Evolutionary conservation across 1,140 invertebrate species (phyloP).

Genomic region (Camponotus pennsylvanicus): DNA sequence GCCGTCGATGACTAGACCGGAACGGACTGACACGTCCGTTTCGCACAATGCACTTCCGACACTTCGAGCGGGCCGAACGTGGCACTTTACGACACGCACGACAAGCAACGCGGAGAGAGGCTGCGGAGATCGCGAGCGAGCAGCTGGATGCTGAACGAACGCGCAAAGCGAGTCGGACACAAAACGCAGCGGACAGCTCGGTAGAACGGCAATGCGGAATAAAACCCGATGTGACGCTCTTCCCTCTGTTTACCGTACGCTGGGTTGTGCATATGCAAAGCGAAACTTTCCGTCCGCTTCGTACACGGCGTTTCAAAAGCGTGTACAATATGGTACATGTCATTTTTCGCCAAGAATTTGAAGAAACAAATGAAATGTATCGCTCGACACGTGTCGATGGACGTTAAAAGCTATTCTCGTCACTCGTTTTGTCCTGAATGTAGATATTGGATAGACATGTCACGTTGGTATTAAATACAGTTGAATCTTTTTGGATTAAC

Average conservation of each 20-base stretch:
- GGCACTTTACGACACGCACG: conserved; percentile 41
- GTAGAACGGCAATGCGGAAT: conserved; percentile 36
- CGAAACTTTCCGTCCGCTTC: conserved; percentile 38
- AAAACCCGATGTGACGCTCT: conserved; percentile 49
- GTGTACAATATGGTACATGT: too few relatives aligned
- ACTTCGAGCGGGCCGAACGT: conserved; percentile 26
- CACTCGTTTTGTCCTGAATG: conserved; percentile 13
- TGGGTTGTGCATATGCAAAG: conserved; percentile 53
- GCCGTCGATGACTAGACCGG: not conserved
- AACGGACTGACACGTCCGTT: conserved; percentile 4
- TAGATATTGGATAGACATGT: not conserved
- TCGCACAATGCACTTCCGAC: conserved; percentile 38
- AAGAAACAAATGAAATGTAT: conserved; percentile 15
- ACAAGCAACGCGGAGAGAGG: conserved; percentile 35
- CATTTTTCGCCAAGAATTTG: not conserved
- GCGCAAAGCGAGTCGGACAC: conserved; percentile 35
- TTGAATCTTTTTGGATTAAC: not conserved
- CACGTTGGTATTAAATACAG: not conserved
- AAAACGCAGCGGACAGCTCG: conserved; percentile 52
- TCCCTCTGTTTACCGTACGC: conserved; percentile 40
- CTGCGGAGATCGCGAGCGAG: conserved; percentile 34
- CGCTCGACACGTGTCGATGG: conserved; percentile 1
- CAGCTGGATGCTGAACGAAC: not conserved
- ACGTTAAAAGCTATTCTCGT: conserved; percentile 1
- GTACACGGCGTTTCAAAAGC: conserved; percentile 49